Evolutionary conservation across 2,113 vertebrate genomes (phyloP).

Genomic region (Oryzias woworae): DNA sequence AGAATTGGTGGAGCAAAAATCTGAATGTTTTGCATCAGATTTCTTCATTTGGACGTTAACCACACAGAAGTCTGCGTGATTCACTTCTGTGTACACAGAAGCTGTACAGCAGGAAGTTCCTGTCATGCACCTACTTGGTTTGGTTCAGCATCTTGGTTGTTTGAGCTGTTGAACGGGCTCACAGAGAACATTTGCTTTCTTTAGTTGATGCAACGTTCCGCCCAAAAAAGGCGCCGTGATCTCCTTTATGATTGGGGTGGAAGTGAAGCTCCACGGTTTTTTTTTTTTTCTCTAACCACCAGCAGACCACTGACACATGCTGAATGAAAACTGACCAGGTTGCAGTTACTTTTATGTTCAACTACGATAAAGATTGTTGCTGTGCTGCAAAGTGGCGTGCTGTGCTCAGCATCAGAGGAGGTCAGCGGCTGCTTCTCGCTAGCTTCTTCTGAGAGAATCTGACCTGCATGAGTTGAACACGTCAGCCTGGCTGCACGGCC

Average conservation of each 20-base stretch:
- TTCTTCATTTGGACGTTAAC: no score
- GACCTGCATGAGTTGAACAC: constrained; percentile 50
- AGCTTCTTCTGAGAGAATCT: constrained; percentile 51
- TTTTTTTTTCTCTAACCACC: constrained; percentile 71
- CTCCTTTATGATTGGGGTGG: constrained; percentile 26
- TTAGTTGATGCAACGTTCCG: constrained; percentile 13
- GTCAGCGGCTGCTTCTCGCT: constrained; percentile 42
- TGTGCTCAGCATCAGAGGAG: constrained; percentile 38
- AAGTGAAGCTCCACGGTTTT: constrained; percentile 38
- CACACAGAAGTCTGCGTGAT: no score
- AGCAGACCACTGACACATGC: constrained; percentile 75
- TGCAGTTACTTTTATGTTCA: constrained; percentile 39
- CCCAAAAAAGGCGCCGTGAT: background rate
- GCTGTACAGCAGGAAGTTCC: constrained; percentile 52
- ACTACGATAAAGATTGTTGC: constrained; percentile 43
- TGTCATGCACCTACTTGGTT: constrained; percentile 49
- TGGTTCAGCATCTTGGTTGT: constrained; percentile 62
- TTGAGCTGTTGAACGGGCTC: constrained; percentile 28
- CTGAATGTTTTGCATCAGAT: constrained; percentile 25
- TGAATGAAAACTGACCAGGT: constrained; percentile 67
- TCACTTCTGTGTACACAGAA: background rate
- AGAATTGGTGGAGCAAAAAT: constrained; percentile 55
- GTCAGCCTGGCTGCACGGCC: constrained; percentile 35
- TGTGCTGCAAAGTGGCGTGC: constrained; percentile 35
- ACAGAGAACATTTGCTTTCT: constrained; percentile 26